phyloP scores from a whole-genome alignment of 2,797 vertebrate species.

The Cirrhinus mrigala region DNA sequence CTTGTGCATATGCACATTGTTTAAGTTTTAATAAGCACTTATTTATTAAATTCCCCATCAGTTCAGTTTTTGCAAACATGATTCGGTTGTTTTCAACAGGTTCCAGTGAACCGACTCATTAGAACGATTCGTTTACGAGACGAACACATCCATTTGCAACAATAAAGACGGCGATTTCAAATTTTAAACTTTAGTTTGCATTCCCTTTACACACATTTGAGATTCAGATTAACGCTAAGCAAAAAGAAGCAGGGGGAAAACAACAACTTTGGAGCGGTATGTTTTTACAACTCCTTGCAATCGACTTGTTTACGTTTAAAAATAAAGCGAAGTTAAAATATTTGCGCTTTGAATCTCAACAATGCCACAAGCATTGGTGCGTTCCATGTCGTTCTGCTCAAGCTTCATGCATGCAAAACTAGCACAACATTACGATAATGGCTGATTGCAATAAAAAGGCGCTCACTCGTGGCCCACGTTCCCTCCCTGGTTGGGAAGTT shows the following conservation, averaged over 20 bases:
- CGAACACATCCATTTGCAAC: neutral
- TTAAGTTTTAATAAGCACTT: no score
- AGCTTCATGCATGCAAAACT: neutral
- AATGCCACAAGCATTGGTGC: neutral
- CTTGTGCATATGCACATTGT: no score
- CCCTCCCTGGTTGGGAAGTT: neutral
- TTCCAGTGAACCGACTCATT: constrained; percentile 1
- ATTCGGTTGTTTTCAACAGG: neutral
- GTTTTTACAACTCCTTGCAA: neutral
- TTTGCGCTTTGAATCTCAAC: constrained; percentile 16
- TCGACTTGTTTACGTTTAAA: constrained; percentile 36
- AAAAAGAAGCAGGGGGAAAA: neutral
- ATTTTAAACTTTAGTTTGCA: neutral
- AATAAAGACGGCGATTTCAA: neutral
- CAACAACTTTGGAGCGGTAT: neutral
- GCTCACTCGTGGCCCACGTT: constrained; percentile 27
- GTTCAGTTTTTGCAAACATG: neutral
- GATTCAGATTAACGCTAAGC: no score
- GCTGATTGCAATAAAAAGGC: constrained; percentile 11
- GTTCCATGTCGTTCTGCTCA: neutral
- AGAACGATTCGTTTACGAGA: neutral
- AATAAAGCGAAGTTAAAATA: constrained; percentile 7
- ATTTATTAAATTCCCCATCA: no score
- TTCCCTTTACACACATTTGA: neutral
- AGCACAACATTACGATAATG: neutral